Evolutionary conservation across 1,140 invertebrate genomes (phyloP), one percentile per base, ranked within the genome.

Genomic region (Xylocopa sonorina): DNA sequence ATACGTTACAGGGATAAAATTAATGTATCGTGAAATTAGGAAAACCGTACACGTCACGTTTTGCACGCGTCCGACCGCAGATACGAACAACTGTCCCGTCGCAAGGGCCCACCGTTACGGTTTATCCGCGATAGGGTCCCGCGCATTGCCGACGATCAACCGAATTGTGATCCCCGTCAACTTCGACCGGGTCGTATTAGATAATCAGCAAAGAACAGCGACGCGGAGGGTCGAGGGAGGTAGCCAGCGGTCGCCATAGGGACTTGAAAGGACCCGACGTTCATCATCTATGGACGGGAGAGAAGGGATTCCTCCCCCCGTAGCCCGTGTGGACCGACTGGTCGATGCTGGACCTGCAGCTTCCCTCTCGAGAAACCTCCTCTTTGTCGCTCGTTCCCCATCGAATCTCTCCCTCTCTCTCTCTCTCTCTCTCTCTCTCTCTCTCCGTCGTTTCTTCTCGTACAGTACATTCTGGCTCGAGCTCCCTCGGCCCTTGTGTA

Each of bases 241-340:
- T 21, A 10, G 38, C 55, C 55, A 71, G 77, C n/a, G 46, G 38
- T n/a, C 48, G 78, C 66, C 51, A 55, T 55, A 72, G 57, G 72
- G 76, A 79, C 82, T 87, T 86, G 82, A 86, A 87, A 87, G 81
- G 68, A 50, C 78, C 84, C 82, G 79, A 82, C 82, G 81, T 87
- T 78, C 86, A 86, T 81, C 84, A 87, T 87, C 79, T 58, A 83
- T 75, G 76, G 53, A 38, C 63, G n/a, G n/a, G 6, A 43, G 73
- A 78, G 77, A 57, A 29, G 82, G 73, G 48, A 62, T 73, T 57
- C 71, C 43, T 50, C 72, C 76, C 67, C 55, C 34, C 38, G 9
- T 38, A 9, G 38, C 9, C 38, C 38, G 38, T 57, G 24, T 57
- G 24, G 41, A 83, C 51, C 43, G 71, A 29, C 68, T 69, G 68